A percentile compares a stretch with the other conserved stretches of the same genome.
phyloP scores from a whole-genome alignment of 1,140 invertebrate genomes.

The Penaeus japonicus region DNA sequence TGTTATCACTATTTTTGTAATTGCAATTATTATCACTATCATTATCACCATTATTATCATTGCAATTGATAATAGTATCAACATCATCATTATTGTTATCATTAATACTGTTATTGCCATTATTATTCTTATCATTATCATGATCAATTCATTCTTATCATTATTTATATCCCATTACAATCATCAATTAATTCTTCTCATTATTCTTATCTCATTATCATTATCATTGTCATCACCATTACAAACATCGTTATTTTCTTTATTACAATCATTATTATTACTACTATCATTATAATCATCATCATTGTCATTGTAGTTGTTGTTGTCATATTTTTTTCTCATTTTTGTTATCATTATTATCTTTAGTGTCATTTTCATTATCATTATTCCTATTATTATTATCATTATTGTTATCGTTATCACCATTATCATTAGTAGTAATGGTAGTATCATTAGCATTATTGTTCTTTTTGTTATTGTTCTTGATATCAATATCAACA shows the following conservation, averaged over 20 bases:
- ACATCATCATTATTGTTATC: neutral
- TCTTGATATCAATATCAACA: no score
- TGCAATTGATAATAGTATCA: neutral
- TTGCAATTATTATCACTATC: neutral
- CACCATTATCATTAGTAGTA: no score
- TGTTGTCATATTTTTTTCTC: neutral
- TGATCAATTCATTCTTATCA: no score
- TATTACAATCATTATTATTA: neutral
- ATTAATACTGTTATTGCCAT: neutral
- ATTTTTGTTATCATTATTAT: slow-evolving; percentile 11
- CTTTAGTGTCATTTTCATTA: neutral
- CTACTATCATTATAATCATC: neutral
- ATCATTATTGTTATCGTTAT: neutral
- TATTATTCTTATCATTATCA: no score
- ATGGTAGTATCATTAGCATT: no score
- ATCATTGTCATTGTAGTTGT: neutral
- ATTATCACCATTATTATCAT: neutral
- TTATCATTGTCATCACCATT: neutral
- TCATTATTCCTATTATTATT: neutral
- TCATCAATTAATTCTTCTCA: neutral
- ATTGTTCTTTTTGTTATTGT: no score
- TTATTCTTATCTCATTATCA: neutral
- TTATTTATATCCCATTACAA: no score
- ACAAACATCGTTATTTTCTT: neutral
- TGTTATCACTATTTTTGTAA: neutral